Base-by-base conservation (phyloP, 2,113 vertebrate genomes). In the Stomatorhinus ivindoensis region DNA sequence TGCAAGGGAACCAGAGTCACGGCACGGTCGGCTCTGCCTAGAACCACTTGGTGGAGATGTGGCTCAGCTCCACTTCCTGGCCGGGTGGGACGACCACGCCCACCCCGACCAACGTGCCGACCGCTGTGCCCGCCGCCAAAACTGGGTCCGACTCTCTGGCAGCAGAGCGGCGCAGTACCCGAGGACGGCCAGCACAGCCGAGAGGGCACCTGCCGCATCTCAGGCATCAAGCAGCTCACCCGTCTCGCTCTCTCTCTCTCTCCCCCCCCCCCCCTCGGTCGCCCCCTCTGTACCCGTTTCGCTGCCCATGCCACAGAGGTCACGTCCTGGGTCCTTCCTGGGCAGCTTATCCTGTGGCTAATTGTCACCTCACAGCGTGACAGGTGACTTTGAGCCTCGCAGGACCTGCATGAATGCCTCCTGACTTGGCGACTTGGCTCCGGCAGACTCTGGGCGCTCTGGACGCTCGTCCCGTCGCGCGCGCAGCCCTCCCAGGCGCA, bases 151-250 rank as follows among this genome's bases (percentile, higher is more conserved):
- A 27, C 35, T 31, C 11, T 42, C 58, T 88, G 61, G 58, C 80
- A 83, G 13, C 3, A 19, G 21, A 84, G 44, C 1, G 21, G 35
- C 15, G 1, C 76, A 8, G 17, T 15, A 39, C 76, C 39, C 44
- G 19, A 47, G 24, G 82, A 47, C 8, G 82, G 1, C 8, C 19
- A 8, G 82, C 80, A 46, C 42, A 35, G 42, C 46, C 17, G 42
- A 83, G 44, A 6, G 6, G 58, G 73, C 69, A 35, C 90, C 90
- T 89, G 89, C 86, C 88, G 65, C 76, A 83, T 83, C 89, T 44
- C 88, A 87, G 69, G 48, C 39, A 91, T 88, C 89, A 87, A 80
- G 90, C 61, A 86, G 89, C 69, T 50, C 90, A 89, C 88, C 90
- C 91, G 90, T 88, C 46, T 76, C 46, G 50, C 65, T 17, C 65